Conservation (phyloP, 2,113 vertebrate species). For the Porphyrio hochstetteri region DNA sequence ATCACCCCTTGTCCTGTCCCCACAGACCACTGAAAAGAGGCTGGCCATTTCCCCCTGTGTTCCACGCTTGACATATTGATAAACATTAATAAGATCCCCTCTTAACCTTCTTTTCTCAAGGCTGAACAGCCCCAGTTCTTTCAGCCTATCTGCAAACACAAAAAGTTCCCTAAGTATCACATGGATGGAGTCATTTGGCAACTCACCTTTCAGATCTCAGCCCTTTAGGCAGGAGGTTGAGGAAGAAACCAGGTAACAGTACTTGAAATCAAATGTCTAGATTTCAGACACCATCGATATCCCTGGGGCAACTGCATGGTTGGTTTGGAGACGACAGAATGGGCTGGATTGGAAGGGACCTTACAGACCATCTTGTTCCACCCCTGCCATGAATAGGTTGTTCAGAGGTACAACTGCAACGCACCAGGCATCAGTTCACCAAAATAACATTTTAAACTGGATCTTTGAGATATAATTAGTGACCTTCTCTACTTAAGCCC, state of each 20-base stretch:
- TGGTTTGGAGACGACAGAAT: background rate
- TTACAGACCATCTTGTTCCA: too few relatives aligned
- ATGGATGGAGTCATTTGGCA: background rate
- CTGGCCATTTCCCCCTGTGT: too few relatives aligned
- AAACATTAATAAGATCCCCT: too few relatives aligned
- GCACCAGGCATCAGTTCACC: background rate
- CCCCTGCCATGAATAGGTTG: background rate
- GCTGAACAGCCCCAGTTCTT: too few relatives aligned
- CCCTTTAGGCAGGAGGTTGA: background rate
- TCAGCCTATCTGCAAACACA: background rate
- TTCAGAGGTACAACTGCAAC: background rate
- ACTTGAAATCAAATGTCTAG: background rate
- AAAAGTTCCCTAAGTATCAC: background rate
- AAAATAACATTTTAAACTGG: background rate
- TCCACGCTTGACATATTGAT: too few relatives aligned
- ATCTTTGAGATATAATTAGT: background rate
- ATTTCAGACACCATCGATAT: background rate
- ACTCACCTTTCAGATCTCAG: background rate
- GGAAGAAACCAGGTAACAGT: background rate
- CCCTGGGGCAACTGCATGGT: background rate
- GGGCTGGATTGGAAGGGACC: too few relatives aligned
- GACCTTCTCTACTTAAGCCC: background rate
- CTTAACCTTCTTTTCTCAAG: too few relatives aligned
- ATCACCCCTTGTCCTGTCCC: too few relatives aligned
- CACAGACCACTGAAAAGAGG: too few relatives aligned